Conservation (phyloP, 2,113 vertebrate genomes). For the Platycercus adscitus region DNA sequence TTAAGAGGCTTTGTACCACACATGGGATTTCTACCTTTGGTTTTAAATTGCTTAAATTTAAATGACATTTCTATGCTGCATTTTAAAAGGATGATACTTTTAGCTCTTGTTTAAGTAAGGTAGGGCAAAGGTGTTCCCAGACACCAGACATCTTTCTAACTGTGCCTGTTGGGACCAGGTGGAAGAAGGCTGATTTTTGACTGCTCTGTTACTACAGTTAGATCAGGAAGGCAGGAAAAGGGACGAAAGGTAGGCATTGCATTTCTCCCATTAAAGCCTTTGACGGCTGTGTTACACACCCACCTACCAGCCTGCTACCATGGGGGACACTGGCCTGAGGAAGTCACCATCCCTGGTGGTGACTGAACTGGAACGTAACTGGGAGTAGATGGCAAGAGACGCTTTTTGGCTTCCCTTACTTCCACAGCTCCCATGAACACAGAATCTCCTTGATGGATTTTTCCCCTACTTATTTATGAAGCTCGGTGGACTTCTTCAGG, state of each 20-base stretch:
- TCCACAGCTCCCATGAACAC: neutral
- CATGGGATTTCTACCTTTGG: constrained; percentile 11
- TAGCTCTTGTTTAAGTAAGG: neutral
- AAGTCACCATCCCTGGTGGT: neutral
- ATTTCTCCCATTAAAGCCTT: neutral
- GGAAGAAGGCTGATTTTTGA: neutral
- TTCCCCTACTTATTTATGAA: neutral
- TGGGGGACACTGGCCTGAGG: neutral
- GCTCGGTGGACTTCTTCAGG: neutral
- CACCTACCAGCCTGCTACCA: neutral
- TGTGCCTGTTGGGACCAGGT: neutral
- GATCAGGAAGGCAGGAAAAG: neutral
- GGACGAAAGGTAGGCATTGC: accelerated
- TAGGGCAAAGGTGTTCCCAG: neutral
- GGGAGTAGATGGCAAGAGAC: neutral
- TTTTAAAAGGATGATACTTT: constrained; percentile 2
- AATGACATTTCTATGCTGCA: neutral
- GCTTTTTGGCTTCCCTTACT: neutral
- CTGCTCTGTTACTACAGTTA: neutral
- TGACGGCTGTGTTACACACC: accelerated
- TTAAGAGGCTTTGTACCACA: constrained; percentile 20
- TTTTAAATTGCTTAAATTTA: constrained; percentile 47
- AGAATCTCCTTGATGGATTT: neutral
- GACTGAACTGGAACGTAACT: neutral
- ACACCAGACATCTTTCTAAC: neutral